Percentiles rank a stretch among this genome's conserved stretches.
These are phyloP conservation scores for Pterostichus niger DNA, from an alignment of 2,888 invertebrate species.

Conservation along the genomic window DNA sequence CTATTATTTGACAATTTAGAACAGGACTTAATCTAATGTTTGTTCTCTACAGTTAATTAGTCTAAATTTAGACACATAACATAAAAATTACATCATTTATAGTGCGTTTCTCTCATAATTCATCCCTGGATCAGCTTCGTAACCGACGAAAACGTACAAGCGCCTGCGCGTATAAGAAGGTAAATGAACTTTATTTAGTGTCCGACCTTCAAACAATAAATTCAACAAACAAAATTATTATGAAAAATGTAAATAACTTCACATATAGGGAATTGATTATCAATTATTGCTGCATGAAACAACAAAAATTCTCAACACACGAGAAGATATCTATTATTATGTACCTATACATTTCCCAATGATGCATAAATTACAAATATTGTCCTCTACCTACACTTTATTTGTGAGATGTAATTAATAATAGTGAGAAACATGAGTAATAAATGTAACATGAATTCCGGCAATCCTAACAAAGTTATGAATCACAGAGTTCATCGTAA, in stretches of 20 bases:
- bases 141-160: background rate
- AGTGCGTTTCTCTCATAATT: background rate
- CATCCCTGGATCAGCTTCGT: background rate
- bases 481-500: conserved; percentile 57
- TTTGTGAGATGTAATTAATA: too few relatives aligned
- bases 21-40: too few relatives aligned
- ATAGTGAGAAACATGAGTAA: background rate
- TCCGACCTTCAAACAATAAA: conserved; percentile 4
- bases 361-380: too few relatives aligned
- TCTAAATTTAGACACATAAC: conserved; percentile 3
- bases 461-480: conserved; percentile 37
- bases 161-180: background rate
- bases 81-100: conserved; percentile 1
- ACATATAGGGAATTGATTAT: too few relatives aligned
- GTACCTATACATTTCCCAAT: too few relatives aligned
- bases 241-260: background rate
- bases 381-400: too few relatives aligned
- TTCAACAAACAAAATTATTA: background rate
- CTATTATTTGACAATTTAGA: too few relatives aligned
- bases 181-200: conserved; percentile 22
- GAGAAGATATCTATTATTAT: too few relatives aligned
- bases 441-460: conserved; percentile 22
- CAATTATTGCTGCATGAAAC: too few relatives aligned
- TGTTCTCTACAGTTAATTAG: background rate
- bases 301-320: too few relatives aligned